Evolutionary conservation across 2,113 vertebrate genomes (phyloP).

Genomic region (Hypanus sabinus): DNA sequence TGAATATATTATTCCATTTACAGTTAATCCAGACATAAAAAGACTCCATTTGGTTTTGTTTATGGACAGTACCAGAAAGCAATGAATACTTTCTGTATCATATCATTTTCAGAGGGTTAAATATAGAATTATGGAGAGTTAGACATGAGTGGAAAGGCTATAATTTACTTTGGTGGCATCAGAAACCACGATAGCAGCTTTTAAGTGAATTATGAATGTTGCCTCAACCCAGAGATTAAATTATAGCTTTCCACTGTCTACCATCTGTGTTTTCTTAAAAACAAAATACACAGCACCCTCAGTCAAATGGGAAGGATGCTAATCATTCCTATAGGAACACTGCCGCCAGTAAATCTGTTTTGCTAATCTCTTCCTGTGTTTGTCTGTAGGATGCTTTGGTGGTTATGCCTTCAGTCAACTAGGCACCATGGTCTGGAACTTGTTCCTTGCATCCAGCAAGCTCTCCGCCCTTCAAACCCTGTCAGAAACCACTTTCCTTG

Average conservation of each 20-base stretch:
- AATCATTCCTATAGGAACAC: neutral
- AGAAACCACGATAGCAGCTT: slow-evolving; percentile 13
- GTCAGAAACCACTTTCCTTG: neutral
- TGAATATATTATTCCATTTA: neutral
- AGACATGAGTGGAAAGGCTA: neutral
- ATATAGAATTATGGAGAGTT: slow-evolving; percentile 23
- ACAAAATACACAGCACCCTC: slow-evolving; percentile 17
- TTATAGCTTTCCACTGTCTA: slow-evolving; percentile 7
- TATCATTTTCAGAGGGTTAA: slow-evolving; percentile 21
- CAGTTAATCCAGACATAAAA: neutral
- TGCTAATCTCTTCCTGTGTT: neutral
- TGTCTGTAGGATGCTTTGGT: neutral
- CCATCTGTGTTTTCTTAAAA: slow-evolving; percentile 33
- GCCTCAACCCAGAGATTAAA: slow-evolving; percentile 8
- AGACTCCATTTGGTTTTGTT: slow-evolving; percentile 8
- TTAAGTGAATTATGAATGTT: slow-evolving; percentile 8
- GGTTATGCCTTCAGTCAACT: neutral
- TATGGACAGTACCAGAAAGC: neutral
- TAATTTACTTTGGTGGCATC: slow-evolving; percentile 26
- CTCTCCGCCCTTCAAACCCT: neutral
- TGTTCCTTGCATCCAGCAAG: neutral
- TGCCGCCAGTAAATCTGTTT: neutral
- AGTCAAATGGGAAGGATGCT: neutral
- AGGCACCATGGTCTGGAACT: neutral
- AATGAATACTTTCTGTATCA: slow-evolving; percentile 24